A percentile compares a stretch with the other conserved stretches of the same genome.
These are phyloP conservation scores for Todiramphus saurophagus DNA, from an alignment of 2,113 vertebrate genomes.

Conservation along the genomic window DNA sequence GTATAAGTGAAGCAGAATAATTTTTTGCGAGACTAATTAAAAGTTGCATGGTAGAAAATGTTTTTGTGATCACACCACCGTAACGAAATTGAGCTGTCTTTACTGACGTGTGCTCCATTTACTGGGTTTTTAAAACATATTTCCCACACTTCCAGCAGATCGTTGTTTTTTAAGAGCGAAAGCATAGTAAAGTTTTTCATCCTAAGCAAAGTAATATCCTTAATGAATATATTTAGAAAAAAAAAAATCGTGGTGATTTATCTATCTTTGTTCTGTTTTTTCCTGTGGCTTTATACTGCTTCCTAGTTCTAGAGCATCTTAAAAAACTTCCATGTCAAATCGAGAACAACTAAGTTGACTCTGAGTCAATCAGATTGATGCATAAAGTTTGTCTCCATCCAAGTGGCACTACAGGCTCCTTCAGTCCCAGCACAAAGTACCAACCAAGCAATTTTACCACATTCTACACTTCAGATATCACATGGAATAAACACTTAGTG, in stretches of 20 bases:
- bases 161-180: neutral
- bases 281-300: neutral
- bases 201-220: neutral
- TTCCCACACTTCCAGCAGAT: constrained; percentile 54
- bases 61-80: constrained; percentile 65
- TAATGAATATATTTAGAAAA: neutral
- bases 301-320: neutral
- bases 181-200: neutral
- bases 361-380: neutral
- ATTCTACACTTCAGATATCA: neutral
- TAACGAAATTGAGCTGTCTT: constrained; percentile 61
- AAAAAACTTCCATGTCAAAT: constrained; percentile 9
- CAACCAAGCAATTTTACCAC: neutral
- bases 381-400: neutral
- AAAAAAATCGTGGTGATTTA: neutral
- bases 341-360: neutral
- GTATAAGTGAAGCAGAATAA: constrained; percentile 62
- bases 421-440: neutral
- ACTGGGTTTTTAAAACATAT: constrained; percentile 16
- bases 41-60: constrained; percentile 49
- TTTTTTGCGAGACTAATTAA: constrained; percentile 57
- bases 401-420: neutral
- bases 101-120: constrained; percentile 50
- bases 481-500: neutral
- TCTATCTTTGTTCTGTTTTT: neutral